These are phyloP conservation scores for Eupithecia abbreviata DNA, from an alignment of 2,888 invertebrate species.

Conservation along the genomic window DNA sequence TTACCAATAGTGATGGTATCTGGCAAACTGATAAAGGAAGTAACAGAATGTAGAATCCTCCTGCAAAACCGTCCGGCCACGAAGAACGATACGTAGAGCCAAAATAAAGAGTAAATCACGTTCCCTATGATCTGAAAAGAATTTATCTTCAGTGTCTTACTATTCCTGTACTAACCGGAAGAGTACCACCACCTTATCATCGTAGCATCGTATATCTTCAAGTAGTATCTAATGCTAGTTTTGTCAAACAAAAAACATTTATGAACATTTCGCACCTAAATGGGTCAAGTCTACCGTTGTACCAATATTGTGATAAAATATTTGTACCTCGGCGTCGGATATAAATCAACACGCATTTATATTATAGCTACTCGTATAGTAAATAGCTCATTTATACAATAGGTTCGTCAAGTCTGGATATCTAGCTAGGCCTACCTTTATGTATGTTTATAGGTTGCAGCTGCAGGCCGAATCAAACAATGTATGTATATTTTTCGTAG, in stretches of 20 bases:
- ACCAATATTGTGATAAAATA: too few relatives aligned
- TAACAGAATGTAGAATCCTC: constrained; percentile 87
- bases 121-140: constrained; percentile 84
- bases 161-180: not conserved
- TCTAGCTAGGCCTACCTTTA: not conserved
- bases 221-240: too few relatives aligned
- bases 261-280: too few relatives aligned
- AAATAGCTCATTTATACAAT: not conserved
- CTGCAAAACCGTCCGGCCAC: constrained; percentile 85
- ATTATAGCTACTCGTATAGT: not conserved
- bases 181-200: not conserved
- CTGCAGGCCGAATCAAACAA: not conserved
- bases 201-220: not conserved
- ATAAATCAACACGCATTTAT: not conserved
- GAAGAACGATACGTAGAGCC: constrained; percentile 88
- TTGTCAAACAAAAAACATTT: too few relatives aligned
- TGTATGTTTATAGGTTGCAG: not conserved
- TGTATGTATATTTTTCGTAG: not conserved
- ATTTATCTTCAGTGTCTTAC: not conserved
- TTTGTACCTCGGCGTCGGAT: not conserved
- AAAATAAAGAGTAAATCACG: constrained; percentile 86
- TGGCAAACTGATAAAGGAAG: constrained; percentile 87
- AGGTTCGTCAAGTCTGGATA: not conserved
- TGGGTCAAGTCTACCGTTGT: too few relatives aligned
- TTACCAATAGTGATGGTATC: constrained; percentile 86